Conservation (phyloP, 2,797 vertebrate genomes). For the Anas flavirostris region DNA sequence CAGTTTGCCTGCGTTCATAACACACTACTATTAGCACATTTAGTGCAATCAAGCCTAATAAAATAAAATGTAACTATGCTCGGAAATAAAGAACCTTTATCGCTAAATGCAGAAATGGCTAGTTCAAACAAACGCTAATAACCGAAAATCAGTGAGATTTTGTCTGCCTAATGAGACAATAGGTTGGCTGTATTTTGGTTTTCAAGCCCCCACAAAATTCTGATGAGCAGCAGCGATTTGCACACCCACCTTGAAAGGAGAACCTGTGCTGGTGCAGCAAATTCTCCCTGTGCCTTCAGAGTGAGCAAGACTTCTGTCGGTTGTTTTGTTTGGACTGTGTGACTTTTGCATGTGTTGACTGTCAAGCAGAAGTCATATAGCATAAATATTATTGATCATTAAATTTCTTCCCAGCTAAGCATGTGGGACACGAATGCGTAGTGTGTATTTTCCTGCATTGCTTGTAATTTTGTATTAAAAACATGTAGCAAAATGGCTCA, state of each 20-base stretch:
- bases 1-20: slow-evolving; percentile 59
- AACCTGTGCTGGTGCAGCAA: neutral
- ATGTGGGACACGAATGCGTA: neutral
- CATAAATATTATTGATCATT: neutral
- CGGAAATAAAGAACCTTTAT: slow-evolving; percentile 48
- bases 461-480: slow-evolving; percentile 3
- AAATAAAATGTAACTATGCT: slow-evolving; percentile 33
- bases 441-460: neutral
- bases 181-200: slow-evolving; percentile 19
- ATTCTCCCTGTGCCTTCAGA: neutral
- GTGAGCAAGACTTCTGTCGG: neutral
- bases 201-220: neutral
- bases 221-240: neutral
- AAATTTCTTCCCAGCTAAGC: neutral
- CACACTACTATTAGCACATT: slow-evolving; percentile 9
- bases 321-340: neutral
- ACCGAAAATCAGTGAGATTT: slow-evolving; percentile 22
- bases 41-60: slow-evolving; percentile 53
- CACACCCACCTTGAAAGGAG: neutral
- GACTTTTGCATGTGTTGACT: neutral
- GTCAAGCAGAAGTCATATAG: neutral
- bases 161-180: slow-evolving; percentile 15
- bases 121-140: slow-evolving; percentile 6
- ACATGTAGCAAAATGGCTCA: neutral
- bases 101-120: slow-evolving; percentile 42